Percentiles rank a stretch among this genome's conserved stretches.
These are phyloP conservation scores for Gymnothorax reevesii DNA, from an alignment of 2,797 vertebrate species.

Conservation along the genomic window DNA sequence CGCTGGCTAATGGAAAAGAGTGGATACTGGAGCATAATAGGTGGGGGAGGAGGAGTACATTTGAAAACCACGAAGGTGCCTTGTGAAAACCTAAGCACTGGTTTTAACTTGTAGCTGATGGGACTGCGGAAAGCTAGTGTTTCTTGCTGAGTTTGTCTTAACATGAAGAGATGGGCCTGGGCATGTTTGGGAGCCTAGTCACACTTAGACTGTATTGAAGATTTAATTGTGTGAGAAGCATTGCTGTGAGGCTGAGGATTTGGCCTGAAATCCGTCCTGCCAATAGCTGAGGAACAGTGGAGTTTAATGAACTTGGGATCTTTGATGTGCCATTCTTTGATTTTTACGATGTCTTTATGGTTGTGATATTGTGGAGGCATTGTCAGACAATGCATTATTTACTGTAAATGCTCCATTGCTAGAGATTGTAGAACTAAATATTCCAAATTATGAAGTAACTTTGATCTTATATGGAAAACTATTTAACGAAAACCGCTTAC, in stretches of 20 bases:
- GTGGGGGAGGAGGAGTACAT: conserved; percentile 53
- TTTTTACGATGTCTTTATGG: background rate
- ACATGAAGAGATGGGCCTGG: conserved; percentile 31
- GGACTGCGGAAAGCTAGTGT: conserved; percentile 52
- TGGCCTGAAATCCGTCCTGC: background rate
- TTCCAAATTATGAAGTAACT: background rate
- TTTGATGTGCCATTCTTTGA: background rate
- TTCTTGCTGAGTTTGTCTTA: conserved; percentile 23
- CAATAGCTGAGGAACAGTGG: background rate
- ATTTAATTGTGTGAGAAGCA: background rate
- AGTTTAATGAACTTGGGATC: background rate
- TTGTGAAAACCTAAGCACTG: conserved; percentile 52
- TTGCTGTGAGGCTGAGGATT: background rate
- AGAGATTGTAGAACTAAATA: background rate
- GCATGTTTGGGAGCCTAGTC: conserved; percentile 3
- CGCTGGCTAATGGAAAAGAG: conserved; percentile 48
- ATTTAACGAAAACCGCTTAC: background rate
- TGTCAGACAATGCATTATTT: background rate
- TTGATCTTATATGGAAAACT: background rate
- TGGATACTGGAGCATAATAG: conserved; percentile 50
- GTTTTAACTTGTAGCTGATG: conserved; percentile 50
- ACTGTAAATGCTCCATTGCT: background rate
- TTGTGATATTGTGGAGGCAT: background rate
- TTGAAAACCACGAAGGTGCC: conserved; percentile 42
- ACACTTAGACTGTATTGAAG: background rate